These are phyloP conservation scores for Lacanobia wlatinum DNA, from an alignment of 2,888 invertebrate species.

Conservation along the genomic window DNA sequence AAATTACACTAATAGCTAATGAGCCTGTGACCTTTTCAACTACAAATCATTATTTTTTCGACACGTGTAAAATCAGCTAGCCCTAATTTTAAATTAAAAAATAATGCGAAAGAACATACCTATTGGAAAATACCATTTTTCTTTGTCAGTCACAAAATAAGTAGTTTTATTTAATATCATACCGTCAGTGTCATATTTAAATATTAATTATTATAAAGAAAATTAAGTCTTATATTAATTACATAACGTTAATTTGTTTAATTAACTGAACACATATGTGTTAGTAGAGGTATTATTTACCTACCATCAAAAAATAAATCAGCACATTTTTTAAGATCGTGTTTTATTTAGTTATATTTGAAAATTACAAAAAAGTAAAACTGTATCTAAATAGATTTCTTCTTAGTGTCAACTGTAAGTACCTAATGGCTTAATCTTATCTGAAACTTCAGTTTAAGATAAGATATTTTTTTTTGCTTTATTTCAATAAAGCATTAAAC, in stretches of 20 bases:
- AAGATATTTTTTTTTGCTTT: too few species aligned
- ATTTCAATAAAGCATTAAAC: too few species aligned
- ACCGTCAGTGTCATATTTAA: slow-evolving; percentile 13
- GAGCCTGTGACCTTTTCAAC: neutral
- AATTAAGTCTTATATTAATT: slow-evolving; percentile 27
- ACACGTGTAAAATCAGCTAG: neutral
- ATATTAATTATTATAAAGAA: neutral
- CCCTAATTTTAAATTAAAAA: neutral
- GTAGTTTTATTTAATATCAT: neutral
- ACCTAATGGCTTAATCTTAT: too few species aligned
- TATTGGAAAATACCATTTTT: neutral
- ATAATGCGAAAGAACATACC: too few species aligned
- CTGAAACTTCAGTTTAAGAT: too few species aligned
- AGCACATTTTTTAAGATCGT: slow-evolving; percentile 71
- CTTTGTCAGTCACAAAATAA: neutral
- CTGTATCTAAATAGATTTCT: neutral
- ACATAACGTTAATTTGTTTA: slow-evolving; percentile 10
- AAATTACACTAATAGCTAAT: neutral
- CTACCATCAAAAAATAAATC: slow-evolving; percentile 73
- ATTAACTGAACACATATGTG: slow-evolving; percentile 24
- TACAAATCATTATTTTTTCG: neutral
- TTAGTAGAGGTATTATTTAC: slow-evolving; percentile 64
- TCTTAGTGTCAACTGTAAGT: neutral
- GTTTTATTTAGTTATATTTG: slow-evolving; percentile 33
- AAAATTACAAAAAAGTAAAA: neutral